Conservation (phyloP, 2,113 vertebrate genomes). For the Nycticebus coucang region DNA sequence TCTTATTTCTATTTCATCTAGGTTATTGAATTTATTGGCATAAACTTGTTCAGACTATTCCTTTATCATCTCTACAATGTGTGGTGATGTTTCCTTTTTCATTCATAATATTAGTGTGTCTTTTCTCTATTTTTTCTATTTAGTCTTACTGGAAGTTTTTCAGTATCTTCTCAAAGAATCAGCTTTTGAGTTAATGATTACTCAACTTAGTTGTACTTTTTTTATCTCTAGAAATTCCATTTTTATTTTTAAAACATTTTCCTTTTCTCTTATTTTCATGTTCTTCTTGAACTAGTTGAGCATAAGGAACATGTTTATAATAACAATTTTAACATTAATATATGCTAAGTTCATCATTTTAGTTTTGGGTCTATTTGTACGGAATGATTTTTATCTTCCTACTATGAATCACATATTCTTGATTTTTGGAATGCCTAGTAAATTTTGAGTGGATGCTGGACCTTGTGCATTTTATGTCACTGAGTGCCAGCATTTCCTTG, state of each 20-base stretch:
- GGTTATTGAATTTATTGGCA: not conserved
- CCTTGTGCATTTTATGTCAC: not conserved
- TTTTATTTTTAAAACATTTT: not conserved
- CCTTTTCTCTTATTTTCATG: not conserved
- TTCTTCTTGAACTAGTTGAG: not conserved
- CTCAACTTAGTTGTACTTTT: not conserved
- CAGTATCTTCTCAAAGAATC: not conserved
- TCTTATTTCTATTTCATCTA: not conserved
- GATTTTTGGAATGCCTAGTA: not conserved
- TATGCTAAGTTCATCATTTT: not conserved
- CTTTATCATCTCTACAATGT: not conserved
- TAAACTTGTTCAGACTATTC: not conserved
- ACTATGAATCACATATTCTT: not conserved
- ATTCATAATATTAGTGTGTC: not conserved
- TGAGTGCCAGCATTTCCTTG: not conserved
- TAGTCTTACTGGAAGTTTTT: not conserved
- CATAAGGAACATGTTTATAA: not conserved
- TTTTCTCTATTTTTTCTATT: not conserved
- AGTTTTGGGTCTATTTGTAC: not conserved
- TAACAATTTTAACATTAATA: not conserved
- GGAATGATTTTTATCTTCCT: not conserved
- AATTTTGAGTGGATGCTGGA: not conserved
- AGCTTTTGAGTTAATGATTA: not conserved
- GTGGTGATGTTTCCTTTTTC: not conserved
- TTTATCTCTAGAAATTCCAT: not conserved